Evolutionary conservation across 2,113 vertebrate species (phyloP).

Genomic region (Pedionomus torquatus): DNA sequence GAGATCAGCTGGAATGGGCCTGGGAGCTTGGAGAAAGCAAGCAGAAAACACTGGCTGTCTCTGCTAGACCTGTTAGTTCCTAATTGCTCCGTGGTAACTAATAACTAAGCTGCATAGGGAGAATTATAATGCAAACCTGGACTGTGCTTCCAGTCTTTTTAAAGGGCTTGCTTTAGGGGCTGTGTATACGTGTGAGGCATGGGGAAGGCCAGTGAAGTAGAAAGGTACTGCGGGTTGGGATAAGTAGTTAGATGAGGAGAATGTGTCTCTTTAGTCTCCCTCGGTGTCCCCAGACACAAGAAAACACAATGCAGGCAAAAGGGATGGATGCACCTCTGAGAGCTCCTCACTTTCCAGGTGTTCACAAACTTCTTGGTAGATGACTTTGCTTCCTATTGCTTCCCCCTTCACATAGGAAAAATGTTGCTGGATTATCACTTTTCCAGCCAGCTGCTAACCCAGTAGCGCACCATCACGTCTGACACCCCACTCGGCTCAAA

Average conservation of each 20-base stretch:
- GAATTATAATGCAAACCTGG: neutral
- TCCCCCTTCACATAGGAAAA: neutral
- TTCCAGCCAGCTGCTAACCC: neutral
- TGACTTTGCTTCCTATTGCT: neutral
- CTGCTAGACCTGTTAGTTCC: neutral
- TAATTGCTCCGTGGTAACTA: neutral
- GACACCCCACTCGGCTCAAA: neutral
- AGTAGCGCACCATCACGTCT: neutral
- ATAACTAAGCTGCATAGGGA: neutral
- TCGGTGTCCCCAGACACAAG: neutral
- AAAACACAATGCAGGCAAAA: neutral
- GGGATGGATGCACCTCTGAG: too few species aligned
- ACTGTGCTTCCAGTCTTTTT: neutral
- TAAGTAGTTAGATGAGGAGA: neutral
- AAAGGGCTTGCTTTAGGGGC: neutral
- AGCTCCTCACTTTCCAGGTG: neutral
- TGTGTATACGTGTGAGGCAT: neutral
- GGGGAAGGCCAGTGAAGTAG: neutral
- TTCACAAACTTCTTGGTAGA: neutral
- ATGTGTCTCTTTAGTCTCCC: neutral
- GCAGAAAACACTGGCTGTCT: neutral
- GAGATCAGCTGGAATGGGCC: neutral
- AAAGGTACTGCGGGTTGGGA: neutral
- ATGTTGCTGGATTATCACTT: neutral
- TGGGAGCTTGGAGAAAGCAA: neutral